Conservation (phyloP, 2,888 invertebrate genomes). For the Mystacides longicornis region DNA sequence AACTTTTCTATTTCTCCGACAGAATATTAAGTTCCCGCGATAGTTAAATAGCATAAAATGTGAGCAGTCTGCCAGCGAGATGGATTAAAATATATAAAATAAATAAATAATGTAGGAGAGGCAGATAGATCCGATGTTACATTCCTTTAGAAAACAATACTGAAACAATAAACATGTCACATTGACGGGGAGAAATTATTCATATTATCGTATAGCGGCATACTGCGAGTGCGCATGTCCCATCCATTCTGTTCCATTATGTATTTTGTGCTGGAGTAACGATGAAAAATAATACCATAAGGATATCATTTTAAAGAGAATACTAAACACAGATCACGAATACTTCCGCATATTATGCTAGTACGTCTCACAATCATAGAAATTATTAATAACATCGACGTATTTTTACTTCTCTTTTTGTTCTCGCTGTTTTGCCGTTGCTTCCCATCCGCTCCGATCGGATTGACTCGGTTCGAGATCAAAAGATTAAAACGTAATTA, state of each 20-base stretch:
- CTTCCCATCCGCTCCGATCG: not conserved
- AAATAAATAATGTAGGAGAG: not conserved
- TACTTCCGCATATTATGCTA: constrained; percentile 1
- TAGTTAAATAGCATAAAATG: too few relatives aligned
- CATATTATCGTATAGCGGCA: not conserved
- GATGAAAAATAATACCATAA: not conserved
- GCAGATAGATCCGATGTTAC: not conserved
- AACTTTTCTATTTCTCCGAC: not conserved
- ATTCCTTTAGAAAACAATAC: constrained; percentile 2
- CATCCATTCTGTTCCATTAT: not conserved
- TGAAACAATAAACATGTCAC: constrained; percentile 1
- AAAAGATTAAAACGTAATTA: not conserved
- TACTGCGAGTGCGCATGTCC: not conserved
- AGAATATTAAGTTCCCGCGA: not conserved
- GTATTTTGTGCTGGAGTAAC: too few relatives aligned
- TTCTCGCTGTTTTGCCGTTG: not conserved
- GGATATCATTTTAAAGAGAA: not conserved
- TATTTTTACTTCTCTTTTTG: not conserved
- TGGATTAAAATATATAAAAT: constrained; percentile 1
- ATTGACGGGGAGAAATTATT: constrained; percentile 1
- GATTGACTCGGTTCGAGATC: not conserved
- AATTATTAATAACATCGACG: not conserved
- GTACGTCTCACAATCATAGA: not conserved
- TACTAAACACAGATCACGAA: not conserved
- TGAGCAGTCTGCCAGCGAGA: not conserved